Percentiles rank a stretch among this genome's conserved stretches.
Evolutionary conservation across 2,113 vertebrate genomes (phyloP).

Genomic region (Trochalopteron elliotii): DNA sequence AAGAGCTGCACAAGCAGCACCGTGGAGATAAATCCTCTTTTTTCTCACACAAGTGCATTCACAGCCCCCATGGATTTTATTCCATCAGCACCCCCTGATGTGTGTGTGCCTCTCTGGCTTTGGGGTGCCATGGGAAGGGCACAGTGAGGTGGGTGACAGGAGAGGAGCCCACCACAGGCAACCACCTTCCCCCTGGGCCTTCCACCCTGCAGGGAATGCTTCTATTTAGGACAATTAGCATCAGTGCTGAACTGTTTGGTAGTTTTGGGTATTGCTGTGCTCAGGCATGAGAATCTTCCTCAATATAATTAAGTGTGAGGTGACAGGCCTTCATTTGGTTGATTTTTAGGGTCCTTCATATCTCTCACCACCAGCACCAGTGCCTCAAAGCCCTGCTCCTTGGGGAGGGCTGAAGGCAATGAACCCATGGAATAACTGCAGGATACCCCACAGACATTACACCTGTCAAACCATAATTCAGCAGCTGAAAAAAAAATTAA

Average conservation of each 20-base stretch:
- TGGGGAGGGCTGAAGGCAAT: background rate
- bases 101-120: background rate
- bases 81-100: too few species aligned
- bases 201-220: background rate
- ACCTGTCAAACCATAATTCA: background rate
- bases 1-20: background rate
- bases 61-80: fast-evolving
- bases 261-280: background rate
- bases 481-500: background rate
- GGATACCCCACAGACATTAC: background rate
- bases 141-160: fast-evolving
- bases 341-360: constrained; percentile 53
- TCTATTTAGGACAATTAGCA: too few species aligned
- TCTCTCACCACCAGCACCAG: constrained; percentile 38
- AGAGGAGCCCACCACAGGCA: background rate
- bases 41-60: fast-evolving
- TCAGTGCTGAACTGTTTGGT: too few species aligned
- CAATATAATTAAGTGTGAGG: constrained; percentile 9
- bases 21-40: background rate
- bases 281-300: background rate
- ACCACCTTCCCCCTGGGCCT: background rate
- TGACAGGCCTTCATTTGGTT: constrained; percentile 4
- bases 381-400: background rate
- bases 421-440: background rate
- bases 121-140: background rate